Evolutionary conservation across 2,888 invertebrate genomes (phyloP).

Genomic region (Chironomus riparius): DNA sequence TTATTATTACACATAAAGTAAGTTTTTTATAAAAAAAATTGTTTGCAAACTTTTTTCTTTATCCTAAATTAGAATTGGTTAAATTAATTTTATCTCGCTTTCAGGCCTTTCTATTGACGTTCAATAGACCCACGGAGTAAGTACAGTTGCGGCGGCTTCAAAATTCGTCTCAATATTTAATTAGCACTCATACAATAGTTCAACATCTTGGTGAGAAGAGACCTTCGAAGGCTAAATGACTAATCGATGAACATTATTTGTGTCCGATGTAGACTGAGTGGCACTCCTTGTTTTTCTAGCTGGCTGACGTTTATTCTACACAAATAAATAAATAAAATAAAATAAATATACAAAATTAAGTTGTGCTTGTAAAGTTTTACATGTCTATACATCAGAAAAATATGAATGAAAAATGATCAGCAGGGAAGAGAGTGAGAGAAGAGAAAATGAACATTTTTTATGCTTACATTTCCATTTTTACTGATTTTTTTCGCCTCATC

Average conservation of each 20-base stretch:
- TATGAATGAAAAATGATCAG: not conserved
- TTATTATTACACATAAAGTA: too few species aligned
- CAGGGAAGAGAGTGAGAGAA: not conserved
- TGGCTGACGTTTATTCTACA: conserved; percentile 37
- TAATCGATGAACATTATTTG: conserved; percentile 26
- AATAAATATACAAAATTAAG: not conserved
- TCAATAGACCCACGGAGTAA: too few species aligned
- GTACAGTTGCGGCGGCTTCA: too few species aligned
- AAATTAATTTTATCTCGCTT: too few species aligned
- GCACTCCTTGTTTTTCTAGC: conserved; percentile 34
- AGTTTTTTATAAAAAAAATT: too few species aligned
- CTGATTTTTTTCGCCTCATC: conserved; percentile 48
- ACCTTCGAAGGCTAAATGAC: conserved; percentile 23
- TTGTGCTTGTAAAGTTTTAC: not conserved
- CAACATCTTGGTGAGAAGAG: not conserved
- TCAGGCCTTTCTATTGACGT: too few species aligned
- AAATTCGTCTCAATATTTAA: not conserved
- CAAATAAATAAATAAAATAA: not conserved
- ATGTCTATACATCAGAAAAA: too few species aligned
- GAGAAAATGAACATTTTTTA: not conserved
- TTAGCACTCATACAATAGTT: not conserved
- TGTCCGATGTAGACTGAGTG: conserved; percentile 19
- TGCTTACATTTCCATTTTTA: conserved; percentile 36
- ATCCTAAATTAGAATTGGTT: not conserved
- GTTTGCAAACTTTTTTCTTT: not conserved